These are phyloP conservation scores for Octomys mimax DNA, from an alignment of 2,797 vertebrate species.

Conservation along the genomic window DNA sequence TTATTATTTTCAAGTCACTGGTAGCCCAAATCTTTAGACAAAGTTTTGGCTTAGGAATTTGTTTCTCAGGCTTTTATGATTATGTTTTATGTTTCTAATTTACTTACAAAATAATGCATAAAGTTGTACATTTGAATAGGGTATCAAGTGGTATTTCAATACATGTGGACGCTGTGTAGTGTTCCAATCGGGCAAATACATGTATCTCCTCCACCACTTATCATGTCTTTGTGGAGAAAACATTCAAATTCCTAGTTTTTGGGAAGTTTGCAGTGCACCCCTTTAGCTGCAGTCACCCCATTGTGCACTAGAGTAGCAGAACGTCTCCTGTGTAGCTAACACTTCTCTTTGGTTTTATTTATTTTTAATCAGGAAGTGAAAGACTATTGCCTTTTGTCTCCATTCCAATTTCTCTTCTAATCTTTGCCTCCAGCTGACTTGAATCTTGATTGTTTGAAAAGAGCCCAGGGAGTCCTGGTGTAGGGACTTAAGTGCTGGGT, in stretches of 20 bases:
- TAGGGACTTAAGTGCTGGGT: not conserved
- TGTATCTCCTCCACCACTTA: not conserved
- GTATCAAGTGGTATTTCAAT: not conserved
- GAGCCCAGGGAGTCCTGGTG: not conserved
- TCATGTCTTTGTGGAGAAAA: not conserved
- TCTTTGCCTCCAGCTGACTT: not conserved
- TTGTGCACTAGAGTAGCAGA: not conserved
- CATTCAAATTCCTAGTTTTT: not conserved
- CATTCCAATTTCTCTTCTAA: not conserved
- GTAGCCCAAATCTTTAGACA: not conserved
- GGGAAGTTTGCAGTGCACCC: not conserved
- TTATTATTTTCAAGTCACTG: slow-evolving; percentile 4
- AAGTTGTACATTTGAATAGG: not conserved
- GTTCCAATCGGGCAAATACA: not conserved
- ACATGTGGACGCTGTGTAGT: not conserved
- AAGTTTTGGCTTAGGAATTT: slow-evolving; percentile 22
- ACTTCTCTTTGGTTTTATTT: not conserved
- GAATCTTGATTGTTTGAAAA: not conserved
- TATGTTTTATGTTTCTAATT: not conserved
- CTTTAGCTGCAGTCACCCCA: not conserved
- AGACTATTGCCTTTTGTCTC: not conserved
- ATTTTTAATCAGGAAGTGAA: not conserved
- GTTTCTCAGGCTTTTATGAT: not conserved
- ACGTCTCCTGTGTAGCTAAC: not conserved
- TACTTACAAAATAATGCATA: not conserved